Evolutionary conservation across 2,113 vertebrate species (phyloP).

Genomic region (Elephas maximus): DNA sequence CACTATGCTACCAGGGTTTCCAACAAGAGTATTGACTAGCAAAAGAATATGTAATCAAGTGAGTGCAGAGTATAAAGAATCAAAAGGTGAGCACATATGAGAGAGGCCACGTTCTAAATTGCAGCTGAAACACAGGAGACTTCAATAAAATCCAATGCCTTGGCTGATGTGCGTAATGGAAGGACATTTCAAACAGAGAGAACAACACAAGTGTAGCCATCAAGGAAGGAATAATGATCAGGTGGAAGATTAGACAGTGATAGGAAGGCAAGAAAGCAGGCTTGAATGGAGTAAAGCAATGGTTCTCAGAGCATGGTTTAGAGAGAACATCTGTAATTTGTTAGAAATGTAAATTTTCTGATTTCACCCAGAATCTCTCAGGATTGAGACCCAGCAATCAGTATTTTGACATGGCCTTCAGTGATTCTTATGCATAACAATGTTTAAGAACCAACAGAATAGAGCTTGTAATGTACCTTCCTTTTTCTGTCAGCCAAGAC

Average conservation of each 20-base stretch:
- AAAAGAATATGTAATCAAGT: not conserved
- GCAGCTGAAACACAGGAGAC: not conserved
- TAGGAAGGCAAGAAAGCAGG: not conserved
- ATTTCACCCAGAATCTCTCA: not conserved
- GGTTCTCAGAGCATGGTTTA: not conserved
- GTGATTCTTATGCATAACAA: not conserved
- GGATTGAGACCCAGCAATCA: not conserved
- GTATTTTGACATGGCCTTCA: not conserved
- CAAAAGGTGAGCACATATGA: not conserved
- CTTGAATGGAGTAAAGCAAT: not conserved
- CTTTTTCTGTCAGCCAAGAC: not conserved
- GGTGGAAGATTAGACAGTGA: not conserved
- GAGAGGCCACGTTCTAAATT: not conserved
- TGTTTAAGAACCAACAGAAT: not conserved
- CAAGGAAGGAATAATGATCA: not conserved
- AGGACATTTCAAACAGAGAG: not conserved
- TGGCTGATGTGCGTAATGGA: not conserved
- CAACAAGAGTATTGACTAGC: not conserved
- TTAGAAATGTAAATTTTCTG: not conserved
- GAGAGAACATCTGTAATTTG: not conserved
- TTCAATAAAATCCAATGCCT: not conserved
- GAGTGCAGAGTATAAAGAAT: not conserved
- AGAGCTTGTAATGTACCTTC: not conserved
- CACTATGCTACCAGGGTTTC: no score
- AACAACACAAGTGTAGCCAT: not conserved